Evolutionary conservation across 2,888 invertebrate genomes (phyloP), one percentile per base, ranked within the genome.

Genomic region (Spisula solida): DNA sequence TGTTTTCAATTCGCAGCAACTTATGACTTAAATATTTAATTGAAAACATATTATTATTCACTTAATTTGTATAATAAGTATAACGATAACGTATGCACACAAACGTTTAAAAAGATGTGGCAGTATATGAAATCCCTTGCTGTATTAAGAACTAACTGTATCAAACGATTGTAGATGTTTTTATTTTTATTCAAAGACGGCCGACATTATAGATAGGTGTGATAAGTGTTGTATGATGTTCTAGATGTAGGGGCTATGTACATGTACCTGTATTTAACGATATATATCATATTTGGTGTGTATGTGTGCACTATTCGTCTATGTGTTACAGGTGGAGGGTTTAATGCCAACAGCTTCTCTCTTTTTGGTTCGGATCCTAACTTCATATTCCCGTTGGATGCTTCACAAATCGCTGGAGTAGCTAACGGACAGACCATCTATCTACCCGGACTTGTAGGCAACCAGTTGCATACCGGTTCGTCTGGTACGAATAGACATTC

Each of bases 251-350:
- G 41, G 8, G 8, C 20, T 55, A 4, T 55, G 18, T 20, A 55
- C 14, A 18, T 55, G 20, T 55, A 55, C 55, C n/a, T 18, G 14
- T 60, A 25, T 10, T 66, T 66, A 0, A 25, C 60, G 12, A 41
- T 41, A 8, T 66, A 25, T 66, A 12, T 66, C 60, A 66, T 66
- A 25, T 25, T 18, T 66, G 20, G 60, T 48, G 48, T 81, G 25
- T 55, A 6, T 18, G 51, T 81, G 51, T 81, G 51, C 34, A 47
- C 47, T 66, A n/a, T 83, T 83, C 75, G 83, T 82, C 51, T 86
- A 25, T 82, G 70, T 85, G 34, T 90, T 90, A 25, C 88, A 90
- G 90, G 90, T 86, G 86, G 70, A 70, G 90, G 90, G 66, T 81
- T 88, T 60, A 83, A 88, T 81, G 41, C 55, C 34, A 78, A 79